A percentile compares a stretch with the other conserved stretches of the same genome.
These are phyloP conservation scores for Rhinella marina DNA, from an alignment of 2,797 vertebrate species.

Conservation along the genomic window DNA sequence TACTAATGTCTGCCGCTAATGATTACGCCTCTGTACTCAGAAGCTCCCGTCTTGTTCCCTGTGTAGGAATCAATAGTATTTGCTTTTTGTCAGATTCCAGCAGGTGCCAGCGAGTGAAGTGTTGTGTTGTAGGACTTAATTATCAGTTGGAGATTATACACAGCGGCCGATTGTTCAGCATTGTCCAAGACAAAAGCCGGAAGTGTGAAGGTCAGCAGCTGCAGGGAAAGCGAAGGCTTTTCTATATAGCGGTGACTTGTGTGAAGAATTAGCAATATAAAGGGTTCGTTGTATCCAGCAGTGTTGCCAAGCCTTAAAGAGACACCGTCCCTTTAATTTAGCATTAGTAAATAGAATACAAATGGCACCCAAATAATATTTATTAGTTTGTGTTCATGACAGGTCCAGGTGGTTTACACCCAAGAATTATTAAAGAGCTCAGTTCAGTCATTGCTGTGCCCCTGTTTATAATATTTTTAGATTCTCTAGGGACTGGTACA, in stretches of 20 bases:
- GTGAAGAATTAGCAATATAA: not conserved
- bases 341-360: not conserved
- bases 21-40: not conserved
- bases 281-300: not conserved
- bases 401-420: too few relatives aligned
- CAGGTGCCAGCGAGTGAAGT: not conserved
- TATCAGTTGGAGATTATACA: constrained; percentile 15
- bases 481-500: too few relatives aligned
- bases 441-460: too few relatives aligned
- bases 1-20: not conserved
- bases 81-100: constrained; percentile 18
- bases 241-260: not conserved
- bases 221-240: not conserved
- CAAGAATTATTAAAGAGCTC: too few relatives aligned
- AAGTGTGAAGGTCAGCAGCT: not conserved
- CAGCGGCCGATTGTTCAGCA: not conserved
- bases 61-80: constrained; percentile 23
- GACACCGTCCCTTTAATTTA: not conserved
- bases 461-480: too few relatives aligned
- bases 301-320: not conserved
- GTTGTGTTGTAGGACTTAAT: constrained; percentile 10
- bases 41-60: not conserved
- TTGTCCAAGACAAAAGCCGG: constrained; percentile 23
- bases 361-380: not conserved
- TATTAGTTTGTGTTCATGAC: too few relatives aligned